Evolutionary conservation across 2,888 invertebrate species (phyloP).

Genomic region (Chalcosyrphus nemorum): DNA sequence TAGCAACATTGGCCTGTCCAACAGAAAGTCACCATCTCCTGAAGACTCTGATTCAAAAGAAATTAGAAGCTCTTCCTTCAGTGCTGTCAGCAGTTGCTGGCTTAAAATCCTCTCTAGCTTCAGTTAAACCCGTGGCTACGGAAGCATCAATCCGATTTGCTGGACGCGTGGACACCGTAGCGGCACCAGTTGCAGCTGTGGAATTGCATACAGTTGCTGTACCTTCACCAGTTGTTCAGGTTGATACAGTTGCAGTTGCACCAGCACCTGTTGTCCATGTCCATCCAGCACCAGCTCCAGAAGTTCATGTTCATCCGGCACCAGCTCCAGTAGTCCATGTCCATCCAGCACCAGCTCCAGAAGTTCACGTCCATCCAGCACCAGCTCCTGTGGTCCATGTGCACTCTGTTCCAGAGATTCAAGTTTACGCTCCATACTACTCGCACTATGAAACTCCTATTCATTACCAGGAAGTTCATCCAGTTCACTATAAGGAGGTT

Average conservation of each 20-base stretch:
- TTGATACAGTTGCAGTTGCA: not conserved
- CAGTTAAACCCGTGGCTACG: not conserved
- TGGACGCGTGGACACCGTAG: not conserved
- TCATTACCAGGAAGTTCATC: constrained; percentile 14
- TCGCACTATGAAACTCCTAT: not conserved
- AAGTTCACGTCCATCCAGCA: not conserved
- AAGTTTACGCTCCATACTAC: not conserved
- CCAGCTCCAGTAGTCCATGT: not conserved
- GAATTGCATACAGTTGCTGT: not conserved
- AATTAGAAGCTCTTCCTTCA: not conserved
- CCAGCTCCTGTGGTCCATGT: not conserved
- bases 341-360: not conserved
- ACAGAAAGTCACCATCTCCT: constrained; percentile 11
- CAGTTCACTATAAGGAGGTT: no score
- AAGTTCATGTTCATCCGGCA: not conserved
- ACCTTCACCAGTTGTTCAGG: not conserved
- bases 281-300: not conserved
- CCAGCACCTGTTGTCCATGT: not conserved
- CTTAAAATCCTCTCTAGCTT: not conserved
- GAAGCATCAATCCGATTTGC: not conserved
- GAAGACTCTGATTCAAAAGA: constrained; percentile 6
- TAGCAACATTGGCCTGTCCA: constrained; percentile 3
- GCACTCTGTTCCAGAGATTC: not conserved
- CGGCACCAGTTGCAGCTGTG: not conserved
- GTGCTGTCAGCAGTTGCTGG: not conserved